These are phyloP conservation scores for Nasonovia ribisnigri DNA, from an alignment of 2,888 invertebrate species.

Conservation along the genomic window DNA sequence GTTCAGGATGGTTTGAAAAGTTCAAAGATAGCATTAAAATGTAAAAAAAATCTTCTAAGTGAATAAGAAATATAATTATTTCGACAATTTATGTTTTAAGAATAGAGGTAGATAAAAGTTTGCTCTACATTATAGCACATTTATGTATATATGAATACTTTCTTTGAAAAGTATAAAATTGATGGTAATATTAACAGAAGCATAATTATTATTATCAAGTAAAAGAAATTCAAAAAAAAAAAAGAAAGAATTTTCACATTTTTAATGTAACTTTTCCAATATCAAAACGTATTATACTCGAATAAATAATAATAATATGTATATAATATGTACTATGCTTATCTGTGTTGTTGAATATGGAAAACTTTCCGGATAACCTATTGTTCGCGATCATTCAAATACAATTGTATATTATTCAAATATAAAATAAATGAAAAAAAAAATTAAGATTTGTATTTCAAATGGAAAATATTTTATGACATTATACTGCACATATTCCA, in stretches of 20 bases:
- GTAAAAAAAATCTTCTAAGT: not conserved
- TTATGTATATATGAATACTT: not conserved
- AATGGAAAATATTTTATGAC: not conserved
- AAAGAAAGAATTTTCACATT: not conserved
- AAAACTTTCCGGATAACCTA: not conserved
- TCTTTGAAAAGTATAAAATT: not conserved
- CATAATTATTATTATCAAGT: not conserved
- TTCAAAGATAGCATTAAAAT: not conserved
- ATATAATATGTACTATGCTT: not conserved
- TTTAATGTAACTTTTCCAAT: not conserved
- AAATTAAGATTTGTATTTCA: not conserved
- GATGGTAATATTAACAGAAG: not conserved
- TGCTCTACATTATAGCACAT: not conserved
- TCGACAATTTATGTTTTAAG: not conserved
- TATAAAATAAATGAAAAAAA: not conserved
- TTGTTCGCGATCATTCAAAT: not conserved
- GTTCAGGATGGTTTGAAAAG: not conserved
- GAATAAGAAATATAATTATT: not conserved
- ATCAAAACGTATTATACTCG: not conserved
- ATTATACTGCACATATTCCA: not conserved
- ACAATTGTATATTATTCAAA: not conserved
- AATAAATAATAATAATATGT: not conserved
- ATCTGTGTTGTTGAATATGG: not conserved
- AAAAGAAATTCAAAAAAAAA: not conserved
- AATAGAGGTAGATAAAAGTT: not conserved